These are phyloP conservation scores for Rhaphigaster nebulosa DNA, from an alignment of 2,888 invertebrate genomes.

Conservation along the genomic window DNA sequence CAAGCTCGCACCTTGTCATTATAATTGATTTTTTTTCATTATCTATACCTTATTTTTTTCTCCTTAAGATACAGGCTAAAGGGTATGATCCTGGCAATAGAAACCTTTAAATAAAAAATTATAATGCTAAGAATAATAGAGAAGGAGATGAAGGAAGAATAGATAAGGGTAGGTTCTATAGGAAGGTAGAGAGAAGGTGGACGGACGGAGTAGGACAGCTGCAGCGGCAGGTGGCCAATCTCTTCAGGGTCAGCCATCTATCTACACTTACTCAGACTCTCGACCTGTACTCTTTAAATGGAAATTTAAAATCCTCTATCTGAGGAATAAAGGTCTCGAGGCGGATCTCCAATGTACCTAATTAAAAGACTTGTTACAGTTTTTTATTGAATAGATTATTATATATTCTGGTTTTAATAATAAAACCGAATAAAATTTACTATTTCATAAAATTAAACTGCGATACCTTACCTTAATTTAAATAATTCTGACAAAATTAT, in stretches of 20 bases:
- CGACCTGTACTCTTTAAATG: constrained; percentile 16
- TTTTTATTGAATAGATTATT: not conserved
- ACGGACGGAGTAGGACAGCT: not conserved
- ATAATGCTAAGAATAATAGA: constrained; percentile 1
- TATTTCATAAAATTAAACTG: no score
- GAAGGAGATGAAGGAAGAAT: not conserved
- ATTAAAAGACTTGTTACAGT: not conserved
- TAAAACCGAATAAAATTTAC: no score
- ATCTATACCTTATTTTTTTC: not conserved
- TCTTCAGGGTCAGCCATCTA: constrained; percentile 23
- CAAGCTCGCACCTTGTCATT: not conserved
- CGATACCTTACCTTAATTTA: no score
- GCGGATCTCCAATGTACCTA: not conserved
- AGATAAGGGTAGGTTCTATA: constrained; percentile 16
- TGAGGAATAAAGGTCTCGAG: not conserved
- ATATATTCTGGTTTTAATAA: no score
- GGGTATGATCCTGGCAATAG: not conserved
- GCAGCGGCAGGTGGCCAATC: not conserved
- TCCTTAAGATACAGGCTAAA: not conserved
- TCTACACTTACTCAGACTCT: not conserved
- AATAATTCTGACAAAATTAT: no score
- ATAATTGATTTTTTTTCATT: not conserved
- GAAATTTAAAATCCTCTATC: constrained; percentile 18
- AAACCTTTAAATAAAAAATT: not conserved
- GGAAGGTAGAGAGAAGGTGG: not conserved